Base-by-base conservation (phyloP, 2,888 invertebrate genomes). In the Melieria picta region DNA sequence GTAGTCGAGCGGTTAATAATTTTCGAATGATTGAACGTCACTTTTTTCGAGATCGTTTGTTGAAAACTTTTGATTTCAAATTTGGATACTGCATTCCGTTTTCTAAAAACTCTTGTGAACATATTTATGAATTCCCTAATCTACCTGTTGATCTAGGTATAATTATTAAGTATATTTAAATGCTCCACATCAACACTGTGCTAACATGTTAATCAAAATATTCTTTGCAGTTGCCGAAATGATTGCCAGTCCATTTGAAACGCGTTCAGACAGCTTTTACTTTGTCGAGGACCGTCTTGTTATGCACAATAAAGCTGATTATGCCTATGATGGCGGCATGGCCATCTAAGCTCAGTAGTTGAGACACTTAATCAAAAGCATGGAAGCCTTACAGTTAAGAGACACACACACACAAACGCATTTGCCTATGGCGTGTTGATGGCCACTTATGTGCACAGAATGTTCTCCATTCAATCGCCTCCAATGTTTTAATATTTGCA, bases 281-380 rank as follows among this genome's bases (percentile, higher is more conserved):
- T 99, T 99, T 87, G 98, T 99, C 74, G 98, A 99, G 87, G 95
- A 98, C 87, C 91, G 91, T 82, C 91, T 99, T 72, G 95, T 99
- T 76, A 99, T 99, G 98, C 99, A 99, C 89, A 99, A 99, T 88
- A 99, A 99, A 89, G 99, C 99, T 55, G 99, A 98, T 87, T 99
- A 99, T 88, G 96, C 98, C 65, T 99, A 98, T 88, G 94, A 97
- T 82, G 96, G 96, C 73, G 94, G 94, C 77, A 77, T 80, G 69
- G 76, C 79, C 69, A 77, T 80, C 75, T 81, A 79, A 76, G 30
- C 71, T 55, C 11, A 61, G 10, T 30, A 45, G 6, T 69, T 65
- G 11, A n/a, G 60, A 64, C n/a, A 61, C 57, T 43, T 48, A 70
- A 48, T 52, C 64, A 58, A 65, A 70, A 57, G 57, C 64, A 58